phyloP scores from a whole-genome alignment of 2,888 invertebrate genomes.

The Trisateles emortualis region DNA sequence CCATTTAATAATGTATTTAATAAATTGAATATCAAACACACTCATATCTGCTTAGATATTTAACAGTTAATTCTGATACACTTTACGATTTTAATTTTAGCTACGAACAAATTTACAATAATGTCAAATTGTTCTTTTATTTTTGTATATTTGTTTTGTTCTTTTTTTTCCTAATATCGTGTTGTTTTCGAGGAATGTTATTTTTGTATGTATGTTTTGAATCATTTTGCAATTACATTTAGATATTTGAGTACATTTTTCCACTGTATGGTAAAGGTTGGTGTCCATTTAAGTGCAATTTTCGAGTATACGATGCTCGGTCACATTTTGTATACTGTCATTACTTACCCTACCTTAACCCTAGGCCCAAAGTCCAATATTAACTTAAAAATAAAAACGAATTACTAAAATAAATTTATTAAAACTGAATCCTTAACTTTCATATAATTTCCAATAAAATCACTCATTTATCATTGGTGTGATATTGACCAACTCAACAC shows the following conservation, averaged over 20 bases:
- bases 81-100: not conserved
- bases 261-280: not conserved
- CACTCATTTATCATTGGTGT: too few species aligned
- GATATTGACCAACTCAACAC: too few species aligned
- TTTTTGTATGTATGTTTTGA: not conserved
- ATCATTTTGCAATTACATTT: not conserved
- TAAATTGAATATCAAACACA: slow-evolving; percentile 67
- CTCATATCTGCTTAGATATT: slow-evolving; percentile 82
- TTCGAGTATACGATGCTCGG: too few species aligned
- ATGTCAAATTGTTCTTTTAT: not conserved
- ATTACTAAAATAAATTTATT: too few species aligned
- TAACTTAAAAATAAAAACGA: too few species aligned
- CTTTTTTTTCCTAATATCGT: slow-evolving; percentile 2
- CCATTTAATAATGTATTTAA: slow-evolving; percentile 58
- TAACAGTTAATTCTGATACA: slow-evolving; percentile 25
- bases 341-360: too few species aligned
- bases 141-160: not conserved
- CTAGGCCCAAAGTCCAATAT: too few species aligned
- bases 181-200: not conserved
- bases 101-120: not conserved
- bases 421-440: too few species aligned
- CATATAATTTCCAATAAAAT: too few species aligned
- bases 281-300: not conserved
- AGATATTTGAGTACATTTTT: not conserved
- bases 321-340: too few species aligned